These are phyloP conservation scores for Meloe dianella DNA, from an alignment of 2,888 invertebrate genomes.

Conservation along the genomic window DNA sequence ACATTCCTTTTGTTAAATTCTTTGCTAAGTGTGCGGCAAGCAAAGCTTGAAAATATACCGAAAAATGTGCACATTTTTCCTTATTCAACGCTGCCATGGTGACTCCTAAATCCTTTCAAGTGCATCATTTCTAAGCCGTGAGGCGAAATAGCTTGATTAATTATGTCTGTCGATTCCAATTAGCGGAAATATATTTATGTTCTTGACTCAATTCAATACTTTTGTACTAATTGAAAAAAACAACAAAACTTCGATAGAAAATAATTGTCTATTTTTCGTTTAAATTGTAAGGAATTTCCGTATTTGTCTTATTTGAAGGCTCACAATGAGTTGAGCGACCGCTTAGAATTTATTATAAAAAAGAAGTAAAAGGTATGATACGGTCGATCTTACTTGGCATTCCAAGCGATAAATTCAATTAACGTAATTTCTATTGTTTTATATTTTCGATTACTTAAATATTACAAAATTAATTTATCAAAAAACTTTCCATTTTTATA, in stretches of 20 bases:
- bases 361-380: conserved; percentile 2
- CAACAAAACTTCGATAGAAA: not conserved
- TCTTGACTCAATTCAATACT: too few species aligned
- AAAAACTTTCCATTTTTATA: conserved; percentile 9
- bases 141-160: too few species aligned
- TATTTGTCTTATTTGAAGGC: conserved; percentile 4
- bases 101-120: too few species aligned
- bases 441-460: conserved; percentile 2
- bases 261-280: not conserved
- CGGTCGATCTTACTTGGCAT: conserved; percentile 7
- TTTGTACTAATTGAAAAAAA: not conserved
- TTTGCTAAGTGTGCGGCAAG: too few species aligned
- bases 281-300: not conserved
- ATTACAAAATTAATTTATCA: conserved; percentile 5
- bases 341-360: not conserved
- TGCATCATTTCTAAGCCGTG: too few species aligned
- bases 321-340: conserved; percentile 4
- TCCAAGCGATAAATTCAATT: not conserved
- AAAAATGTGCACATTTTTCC: too few species aligned
- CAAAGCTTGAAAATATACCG: too few species aligned
- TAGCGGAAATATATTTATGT: too few species aligned
- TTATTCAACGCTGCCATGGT: too few species aligned
- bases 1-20: too few species aligned
- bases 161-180: too few species aligned
- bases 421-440: conserved; percentile 13